Evolutionary conservation across 1,140 invertebrate species (phyloP), one percentile per base, ranked within the genome.

Genomic region (Drosophila repleta): DNA sequence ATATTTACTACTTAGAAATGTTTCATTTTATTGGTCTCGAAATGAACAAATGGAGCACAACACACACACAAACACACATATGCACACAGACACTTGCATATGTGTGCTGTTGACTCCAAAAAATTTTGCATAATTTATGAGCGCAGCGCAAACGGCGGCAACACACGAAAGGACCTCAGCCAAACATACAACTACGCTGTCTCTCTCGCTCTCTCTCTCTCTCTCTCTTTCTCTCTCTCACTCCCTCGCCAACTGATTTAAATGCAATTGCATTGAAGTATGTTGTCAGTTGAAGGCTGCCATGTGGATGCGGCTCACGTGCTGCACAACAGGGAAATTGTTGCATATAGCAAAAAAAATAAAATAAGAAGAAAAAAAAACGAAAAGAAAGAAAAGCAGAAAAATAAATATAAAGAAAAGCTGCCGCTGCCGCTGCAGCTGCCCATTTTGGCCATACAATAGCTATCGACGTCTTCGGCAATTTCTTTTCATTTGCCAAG

Each of bases 91-190:
- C 6, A 41, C 6, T 32, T 43, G 8, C 8, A 13, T 20, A 17
- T 49, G n/a, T 37, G 20, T 35, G 49, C 64, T 74, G 77, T 64
- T 69, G 70, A 60, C 67, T 57, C 43, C 49, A 65, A 79, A 87
- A 90, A 83, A 73, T 83, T 87, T 77, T 90, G 87, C 87, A 90
- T 90, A 90, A 90, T 90, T 90, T 90, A 90, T 90, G 87, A 80
- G 74, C 61, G 51, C 57, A 74, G 57, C 57, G 64, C 58, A 73
- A 64, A 78, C 56, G 74, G 78, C 61, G 49, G 66, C 70, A 75
- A 57, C 75, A 80, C 70, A 82, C 74, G 74, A 82, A 15, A 79
- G 76, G 61, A 79, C 64, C 58, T 46, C 35, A 26, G 24, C 60
- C 18, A 11, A 3, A 63, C 79, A 63, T 79, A 65, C 66, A 76